Percentiles rank a stretch among this genome's conserved stretches.
Evolutionary conservation across 1,140 invertebrate genomes (phyloP).

Genomic region (Armadillidium nasatum): DNA sequence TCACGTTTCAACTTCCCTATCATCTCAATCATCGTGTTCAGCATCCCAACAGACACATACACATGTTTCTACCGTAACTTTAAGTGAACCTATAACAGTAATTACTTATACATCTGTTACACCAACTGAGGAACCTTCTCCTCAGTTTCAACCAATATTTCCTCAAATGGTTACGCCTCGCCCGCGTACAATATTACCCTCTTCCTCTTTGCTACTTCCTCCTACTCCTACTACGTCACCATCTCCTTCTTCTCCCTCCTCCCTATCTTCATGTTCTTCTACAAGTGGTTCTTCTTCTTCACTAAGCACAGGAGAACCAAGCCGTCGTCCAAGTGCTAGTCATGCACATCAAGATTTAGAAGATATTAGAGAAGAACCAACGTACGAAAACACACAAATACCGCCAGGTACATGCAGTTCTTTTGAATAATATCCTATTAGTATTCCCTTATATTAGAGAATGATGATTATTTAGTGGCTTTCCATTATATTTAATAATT

Average conservation of each 20-base stretch:
- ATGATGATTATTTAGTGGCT: too few relatives aligned
- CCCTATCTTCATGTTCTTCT: slow-evolving; percentile 25
- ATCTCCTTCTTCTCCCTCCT: slow-evolving; percentile 25
- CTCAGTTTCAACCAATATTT: slow-evolving; percentile 50
- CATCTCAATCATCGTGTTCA: slow-evolving; percentile 1
- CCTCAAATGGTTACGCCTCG: slow-evolving; percentile 31
- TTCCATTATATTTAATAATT: too few relatives aligned
- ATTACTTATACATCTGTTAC: slow-evolving; percentile 36
- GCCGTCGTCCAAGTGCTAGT: slow-evolving; percentile 20
- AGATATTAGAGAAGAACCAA: slow-evolving; percentile 39
- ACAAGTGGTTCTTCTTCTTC: slow-evolving; percentile 23
- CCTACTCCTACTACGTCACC: slow-evolving; percentile 19
- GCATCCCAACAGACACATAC: slow-evolving; percentile 29
- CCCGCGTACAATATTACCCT: slow-evolving; percentile 8
- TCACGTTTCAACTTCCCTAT: slow-evolving; percentile 1
- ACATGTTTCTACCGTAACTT: slow-evolving; percentile 49
- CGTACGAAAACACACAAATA: slow-evolving; percentile 59
- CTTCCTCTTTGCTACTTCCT: slow-evolving; percentile 5
- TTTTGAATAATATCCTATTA: too few relatives aligned
- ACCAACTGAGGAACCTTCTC: slow-evolving; percentile 46
- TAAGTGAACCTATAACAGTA: slow-evolving; percentile 49
- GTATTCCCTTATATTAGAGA: too few relatives aligned
- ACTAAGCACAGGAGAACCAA: slow-evolving; percentile 10
- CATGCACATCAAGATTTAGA: slow-evolving; percentile 17
- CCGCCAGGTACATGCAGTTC: slow-evolving; percentile 52